Evolutionary conservation across 2,888 invertebrate genomes (phyloP).

Genomic region (Caenorhabditis sp.): DNA sequence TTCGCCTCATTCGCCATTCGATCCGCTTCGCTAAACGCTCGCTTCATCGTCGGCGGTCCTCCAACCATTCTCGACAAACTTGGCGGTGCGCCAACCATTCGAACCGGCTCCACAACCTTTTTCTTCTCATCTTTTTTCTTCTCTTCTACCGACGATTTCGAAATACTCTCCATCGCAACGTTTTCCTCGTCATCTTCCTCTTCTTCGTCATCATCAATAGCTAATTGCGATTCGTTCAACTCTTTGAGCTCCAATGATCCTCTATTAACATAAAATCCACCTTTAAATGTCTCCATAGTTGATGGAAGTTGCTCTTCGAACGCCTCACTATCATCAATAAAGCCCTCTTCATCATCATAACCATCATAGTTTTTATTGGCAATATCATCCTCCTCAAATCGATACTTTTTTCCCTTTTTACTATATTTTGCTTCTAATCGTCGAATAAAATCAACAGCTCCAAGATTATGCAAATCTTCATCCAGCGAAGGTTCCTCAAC

Average conservation of each 20-base stretch:
- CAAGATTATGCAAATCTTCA: not conserved
- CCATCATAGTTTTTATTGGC: constrained; percentile 26
- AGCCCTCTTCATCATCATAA: constrained; percentile 49
- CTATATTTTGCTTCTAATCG: constrained; percentile 25
- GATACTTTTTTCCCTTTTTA: constrained; percentile 7
- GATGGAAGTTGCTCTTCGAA: constrained; percentile 18
- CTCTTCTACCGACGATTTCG: not conserved
- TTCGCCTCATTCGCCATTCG: not conserved
- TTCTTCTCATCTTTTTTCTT: not conserved
- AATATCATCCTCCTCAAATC: constrained; percentile 19
- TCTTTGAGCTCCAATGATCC: constrained; percentile 5
- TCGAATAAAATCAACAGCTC: constrained; percentile 12
- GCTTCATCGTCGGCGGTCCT: not conserved
- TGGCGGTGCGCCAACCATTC: not conserved
- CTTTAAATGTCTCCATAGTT: constrained; percentile 9
- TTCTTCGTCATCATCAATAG: not conserved
- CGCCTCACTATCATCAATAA: constrained; percentile 55
- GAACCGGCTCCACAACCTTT: not conserved
- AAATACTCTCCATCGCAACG: not conserved
- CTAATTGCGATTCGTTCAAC: not conserved
- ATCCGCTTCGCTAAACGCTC: not conserved
- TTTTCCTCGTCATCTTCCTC: not conserved
- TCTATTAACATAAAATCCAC: constrained; percentile 10
- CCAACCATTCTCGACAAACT: not conserved
- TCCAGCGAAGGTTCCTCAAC: not conserved